Base-by-base conservation (phyloP, 2,113 vertebrate species). In the Hippocampus guttulatus region DNA sequence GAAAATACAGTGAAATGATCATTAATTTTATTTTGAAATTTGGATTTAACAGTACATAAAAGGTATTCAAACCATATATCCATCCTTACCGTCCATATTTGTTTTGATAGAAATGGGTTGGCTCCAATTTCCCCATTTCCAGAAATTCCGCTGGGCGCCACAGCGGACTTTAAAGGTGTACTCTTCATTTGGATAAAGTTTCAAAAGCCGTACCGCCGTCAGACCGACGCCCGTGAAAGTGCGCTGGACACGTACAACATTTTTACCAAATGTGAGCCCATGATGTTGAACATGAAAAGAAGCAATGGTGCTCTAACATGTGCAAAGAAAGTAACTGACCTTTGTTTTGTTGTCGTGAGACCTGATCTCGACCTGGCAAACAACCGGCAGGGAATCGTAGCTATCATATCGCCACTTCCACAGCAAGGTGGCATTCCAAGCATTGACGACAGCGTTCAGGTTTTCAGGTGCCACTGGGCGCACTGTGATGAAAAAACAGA, bases 41-140 rank as follows among this genome's bases (percentile, higher is more conserved):
- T 14, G 21, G 2, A 30, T 60, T 3, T 25, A 58, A 30, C 41
- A 27, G 21, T 58, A 58, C 47, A 52, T 8, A 2, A 15, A 27
- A 30, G 58, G n/a, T 27, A 12, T 57, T 12, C 21, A 55, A n/a
- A 55, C 52, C 72, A 54, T 60, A 70, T 16, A 0, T 2, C 2
- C 81, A n/a, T 64, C 38, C 63, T 89, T 83, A 93, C 92, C 74
- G 68, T 84, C 71, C 30, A 75, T 78, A 14, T 60, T 77, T 27
- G 92, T 92, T 83, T 25, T 85, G 69, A 93, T 87, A 43, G 52
- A 23, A 68, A 74, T 38, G 3, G 57, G 1, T 41, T 78, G 2
- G 54, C 91, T 92, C 90, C 89, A 90, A 58, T 81, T 71, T 27
- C 92, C 91, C 92, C 92, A 93, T 58, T 85, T 90, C 90, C 91